Percentiles rank a stretch among this genome's conserved stretches.
Evolutionary conservation across 1,140 invertebrate genomes (phyloP).

Genomic region (Nylanderia fulva): DNA sequence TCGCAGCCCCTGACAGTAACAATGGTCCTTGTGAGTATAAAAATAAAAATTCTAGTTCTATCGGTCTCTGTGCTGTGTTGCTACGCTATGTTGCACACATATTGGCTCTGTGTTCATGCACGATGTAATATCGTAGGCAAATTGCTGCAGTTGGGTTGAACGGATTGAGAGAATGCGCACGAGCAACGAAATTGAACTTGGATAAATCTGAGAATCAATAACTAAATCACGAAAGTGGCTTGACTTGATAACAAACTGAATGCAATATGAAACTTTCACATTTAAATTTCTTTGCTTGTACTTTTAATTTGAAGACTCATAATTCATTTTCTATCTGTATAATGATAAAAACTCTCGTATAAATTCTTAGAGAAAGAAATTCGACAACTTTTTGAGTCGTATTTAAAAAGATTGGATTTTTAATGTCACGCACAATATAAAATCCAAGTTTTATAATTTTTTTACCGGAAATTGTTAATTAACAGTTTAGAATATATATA

Average conservation of each 20-base stretch:
- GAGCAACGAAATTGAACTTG: conserved; percentile 48
- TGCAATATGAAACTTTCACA: conserved; percentile 34
- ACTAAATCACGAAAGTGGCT: conserved; percentile 16
- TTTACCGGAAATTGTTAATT: conserved; percentile 18
- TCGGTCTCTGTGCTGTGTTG: conserved; percentile 84
- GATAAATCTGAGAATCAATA: conserved; percentile 52
- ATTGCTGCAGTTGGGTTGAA: conserved; percentile 49
- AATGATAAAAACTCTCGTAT: not conserved
- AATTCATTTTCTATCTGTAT: not conserved
- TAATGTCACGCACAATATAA: not conserved
- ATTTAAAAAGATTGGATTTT: conserved; percentile 4
- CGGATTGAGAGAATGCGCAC: conserved; percentile 48
- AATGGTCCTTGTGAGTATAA: conserved; percentile 94
- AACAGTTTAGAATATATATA: conserved; percentile 38
- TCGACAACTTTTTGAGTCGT: not conserved
- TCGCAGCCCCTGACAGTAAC: conserved; percentile 92
- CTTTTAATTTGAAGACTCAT: conserved; percentile 8
- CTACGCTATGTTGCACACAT: conserved; percentile 78
- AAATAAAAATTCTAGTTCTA: conserved; percentile 82
- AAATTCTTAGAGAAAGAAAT: not conserved
- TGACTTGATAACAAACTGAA: conserved; percentile 35
- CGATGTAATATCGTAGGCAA: conserved; percentile 57
- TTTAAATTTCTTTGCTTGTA: conserved; percentile 47
- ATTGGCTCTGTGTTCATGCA: conserved; percentile 56
- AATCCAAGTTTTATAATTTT: conserved; percentile 22